Base-by-base conservation (phyloP, 2,797 vertebrate genomes). In the Capromys pilorides region DNA sequence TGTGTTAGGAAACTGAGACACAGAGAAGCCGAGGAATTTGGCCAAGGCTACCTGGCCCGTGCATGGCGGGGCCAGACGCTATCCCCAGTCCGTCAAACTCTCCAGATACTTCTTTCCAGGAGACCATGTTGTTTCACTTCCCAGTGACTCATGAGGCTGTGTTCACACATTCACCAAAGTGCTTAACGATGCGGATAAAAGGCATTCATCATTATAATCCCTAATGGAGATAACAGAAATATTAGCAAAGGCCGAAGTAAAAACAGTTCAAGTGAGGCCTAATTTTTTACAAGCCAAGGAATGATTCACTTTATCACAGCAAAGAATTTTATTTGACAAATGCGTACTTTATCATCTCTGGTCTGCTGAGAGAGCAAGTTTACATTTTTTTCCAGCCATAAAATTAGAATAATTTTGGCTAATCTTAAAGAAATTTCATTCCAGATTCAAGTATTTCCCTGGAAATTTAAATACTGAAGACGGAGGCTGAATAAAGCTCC, bases 401-500 rank as follows among this genome's bases (percentile, higher is more conserved):
- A 97, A 97, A 97, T 96, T 97, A 95, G 96, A 97, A 96, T 97
- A 96, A 96, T 96, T 95, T 96, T 96, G 96, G 91, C 93, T 97
- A 97, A 90, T 49, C 62, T 82, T 81, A 91, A 87, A 96, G 94
- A 97, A 97, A 97, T 82, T 93, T 95, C 41, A 88, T 92, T 79
- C 94, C 90, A 86, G 31, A 88, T 93, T 95, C 94, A 95, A 92
- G 51, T 90, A 73, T 94, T 97, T 93, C 92, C 95, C 84, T 96
- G 96, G 88, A 97, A 97, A 86, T 93, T 61, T 78, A 91, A 93
- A 77, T 88, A 92, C 92, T 97, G 96, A 97, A 97, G 95, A 97
- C 66, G 93, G 96, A 96, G 94, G 6, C 22, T 93, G 71, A 96
- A 73, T 62, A 97, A 98, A 96, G 78, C 85, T 11, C 39, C 75